Evolutionary conservation across 2,888 invertebrate genomes (phyloP), one percentile per base, ranked within the genome.

Genomic region (Oscheius sp.): DNA sequence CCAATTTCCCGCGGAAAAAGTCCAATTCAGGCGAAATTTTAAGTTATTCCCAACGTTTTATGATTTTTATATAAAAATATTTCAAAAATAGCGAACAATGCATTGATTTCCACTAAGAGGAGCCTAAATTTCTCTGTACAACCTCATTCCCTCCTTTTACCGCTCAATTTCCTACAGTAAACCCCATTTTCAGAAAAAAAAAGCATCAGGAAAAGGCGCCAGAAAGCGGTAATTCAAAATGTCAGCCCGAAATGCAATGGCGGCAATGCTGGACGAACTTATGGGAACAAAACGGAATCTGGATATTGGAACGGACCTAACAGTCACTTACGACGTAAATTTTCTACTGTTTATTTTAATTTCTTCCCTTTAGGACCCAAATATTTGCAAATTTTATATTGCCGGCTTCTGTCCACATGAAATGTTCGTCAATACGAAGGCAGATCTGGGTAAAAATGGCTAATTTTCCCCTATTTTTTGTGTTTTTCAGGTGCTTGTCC

Each of bases 321-420:
- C 77, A 58, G 77, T 81, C 2, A 63, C 75, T 1, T 81, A 76
- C 52, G 79, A 81, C 53, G 79, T 79, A 43, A 59, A 68, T 55
- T 55, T 53, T 56, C n/a, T 25, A 27, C 21, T 49, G 13, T 23
- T 66, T 66, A 12, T 25, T 66, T 25, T 45, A 35, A 35, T 25
- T 12, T 56, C 12, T 16, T 35, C 35, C 35, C 9, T 35, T 35
- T 43, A 86, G 76, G 86, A 88, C 84, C 86, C 92, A 56, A 91
- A 97, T 95, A 96, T 96, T 86, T 99, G 98, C 90, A 95, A 96
- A 90, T 94, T 95, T 89, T 96, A 93, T 90, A 92, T 98, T 90
- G 96, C 96, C 18, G 95, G 95, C 88, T 99, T 98, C 89, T 99
- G 99, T 89, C 99, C 99, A 0, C 95, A 98, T 89, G 98, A 99